phyloP scores from a whole-genome alignment of 1,140 invertebrate genomes.

The Euglossa dilemma region DNA sequence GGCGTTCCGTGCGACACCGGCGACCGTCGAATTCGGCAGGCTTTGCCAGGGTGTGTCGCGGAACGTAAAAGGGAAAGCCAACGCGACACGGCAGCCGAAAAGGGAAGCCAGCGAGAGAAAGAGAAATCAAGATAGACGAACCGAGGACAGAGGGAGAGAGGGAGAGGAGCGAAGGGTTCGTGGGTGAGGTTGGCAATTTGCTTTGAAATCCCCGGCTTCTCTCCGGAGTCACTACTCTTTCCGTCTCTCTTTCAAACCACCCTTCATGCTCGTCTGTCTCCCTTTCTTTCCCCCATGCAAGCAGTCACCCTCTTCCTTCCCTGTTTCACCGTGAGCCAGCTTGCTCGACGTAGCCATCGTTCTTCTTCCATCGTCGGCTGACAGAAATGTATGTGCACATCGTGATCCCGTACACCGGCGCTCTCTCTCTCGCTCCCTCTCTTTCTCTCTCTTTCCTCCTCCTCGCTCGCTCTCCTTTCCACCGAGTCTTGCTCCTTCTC shows the following conservation, averaged over 20 bases:
- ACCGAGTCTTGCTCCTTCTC: not conserved
- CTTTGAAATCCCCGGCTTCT: constrained; percentile 60
- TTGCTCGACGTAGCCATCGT: constrained; percentile 26
- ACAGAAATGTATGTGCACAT: constrained; percentile 51
- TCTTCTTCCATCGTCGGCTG: constrained; percentile 33
- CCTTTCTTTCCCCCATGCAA: constrained; percentile 48
- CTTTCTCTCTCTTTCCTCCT: no score
- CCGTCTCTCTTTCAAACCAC: constrained; percentile 34
- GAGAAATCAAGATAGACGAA: constrained; percentile 45
- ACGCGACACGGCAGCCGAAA: constrained; percentile 29
- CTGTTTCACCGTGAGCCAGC: constrained; percentile 20
- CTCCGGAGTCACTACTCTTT: constrained; percentile 32
- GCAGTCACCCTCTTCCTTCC: constrained; percentile 54
- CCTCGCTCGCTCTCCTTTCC: not conserved
- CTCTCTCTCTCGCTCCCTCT: not conserved
- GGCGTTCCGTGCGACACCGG: not conserved
- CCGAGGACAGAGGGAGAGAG: constrained; percentile 36
- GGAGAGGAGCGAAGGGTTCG: constrained; percentile 17
- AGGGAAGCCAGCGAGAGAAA: constrained; percentile 18
- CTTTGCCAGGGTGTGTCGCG: constrained; percentile 10
- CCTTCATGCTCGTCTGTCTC: constrained; percentile 51
- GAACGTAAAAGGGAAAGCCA: constrained; percentile 34
- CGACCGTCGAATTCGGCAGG: not conserved
- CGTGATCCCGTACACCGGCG: constrained; percentile 21
- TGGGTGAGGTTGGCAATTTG: constrained; percentile 70